Percentiles rank a stretch among this genome's conserved stretches.
Evolutionary conservation across 2,797 vertebrate species (phyloP).

Genomic region (Tauraco hartlaubi): DNA sequence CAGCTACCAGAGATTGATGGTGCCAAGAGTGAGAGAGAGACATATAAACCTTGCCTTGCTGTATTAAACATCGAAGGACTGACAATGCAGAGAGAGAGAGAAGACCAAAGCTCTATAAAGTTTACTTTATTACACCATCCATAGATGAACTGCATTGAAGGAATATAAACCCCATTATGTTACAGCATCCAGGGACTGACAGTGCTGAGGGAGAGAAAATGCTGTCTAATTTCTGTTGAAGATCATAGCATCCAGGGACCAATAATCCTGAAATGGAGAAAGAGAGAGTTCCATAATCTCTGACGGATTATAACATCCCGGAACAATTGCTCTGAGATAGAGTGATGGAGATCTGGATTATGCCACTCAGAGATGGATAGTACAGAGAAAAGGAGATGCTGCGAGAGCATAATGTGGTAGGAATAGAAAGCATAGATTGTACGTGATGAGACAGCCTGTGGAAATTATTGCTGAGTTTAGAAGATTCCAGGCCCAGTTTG

Average conservation of each 20-base stretch:
- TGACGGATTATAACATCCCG: slow-evolving; percentile 68
- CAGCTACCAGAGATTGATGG: slow-evolving; percentile 78
- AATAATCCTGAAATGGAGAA: slow-evolving; percentile 67
- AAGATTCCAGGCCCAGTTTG: slow-evolving; percentile 16
- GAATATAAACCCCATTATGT: slow-evolving; percentile 75
- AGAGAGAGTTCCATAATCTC: slow-evolving; percentile 72
- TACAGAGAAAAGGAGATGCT: slow-evolving; percentile 24
- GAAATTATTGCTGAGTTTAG: slow-evolving; percentile 43
- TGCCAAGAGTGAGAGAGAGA: slow-evolving; percentile 62
- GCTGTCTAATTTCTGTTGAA: slow-evolving; percentile 74
- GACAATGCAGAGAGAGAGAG: slow-evolving; percentile 74
- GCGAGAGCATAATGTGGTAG: not conserved
- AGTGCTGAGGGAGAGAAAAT: slow-evolving; percentile 56
- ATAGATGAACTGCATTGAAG: slow-evolving; percentile 70
- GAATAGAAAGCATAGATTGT: slow-evolving; percentile 35
- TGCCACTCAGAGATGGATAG: slow-evolving; percentile 37
- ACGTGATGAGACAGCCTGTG: slow-evolving; percentile 49
- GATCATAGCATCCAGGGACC: slow-evolving; percentile 72
- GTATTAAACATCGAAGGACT: slow-evolving; percentile 77
- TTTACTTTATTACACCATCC: slow-evolving; percentile 76
- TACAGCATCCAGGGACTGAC: slow-evolving; percentile 60
- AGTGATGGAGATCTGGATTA: slow-evolving; percentile 56
- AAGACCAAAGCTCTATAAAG: slow-evolving; percentile 81
- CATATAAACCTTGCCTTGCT: slow-evolving; percentile 76
- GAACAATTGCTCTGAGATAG: slow-evolving; percentile 56